These are phyloP conservation scores for Heliconius congener DNA, from an alignment of 1,140 invertebrate species.

Conservation along the genomic window DNA sequence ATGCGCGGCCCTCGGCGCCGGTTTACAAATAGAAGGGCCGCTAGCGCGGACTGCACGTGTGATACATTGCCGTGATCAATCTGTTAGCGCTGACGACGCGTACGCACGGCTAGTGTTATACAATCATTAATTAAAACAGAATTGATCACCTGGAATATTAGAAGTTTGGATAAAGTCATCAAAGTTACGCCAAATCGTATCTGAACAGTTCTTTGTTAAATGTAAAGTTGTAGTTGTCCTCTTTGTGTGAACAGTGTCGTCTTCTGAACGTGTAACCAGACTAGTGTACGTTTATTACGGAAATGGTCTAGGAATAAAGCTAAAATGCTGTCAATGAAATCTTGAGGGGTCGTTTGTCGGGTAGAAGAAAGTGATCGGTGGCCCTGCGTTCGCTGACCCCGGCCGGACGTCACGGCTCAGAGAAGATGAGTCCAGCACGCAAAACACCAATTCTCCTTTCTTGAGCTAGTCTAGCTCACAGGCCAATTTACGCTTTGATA, in stretches of 20 bases:
- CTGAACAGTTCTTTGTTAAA: not conserved
- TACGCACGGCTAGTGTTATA: conserved; percentile 45
- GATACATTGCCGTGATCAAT: conserved; percentile 74
- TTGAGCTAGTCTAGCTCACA: conserved; percentile 6
- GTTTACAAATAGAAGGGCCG: conserved; percentile 80
- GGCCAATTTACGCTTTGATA: not conserved
- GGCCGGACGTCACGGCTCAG: conserved; percentile 75
- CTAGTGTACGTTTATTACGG: conserved; percentile 24
- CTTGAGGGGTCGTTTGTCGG: conserved; percentile 65
- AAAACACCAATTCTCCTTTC: conserved; percentile 29
- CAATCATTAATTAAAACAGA: conserved; percentile 49
- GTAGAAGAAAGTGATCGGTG: conserved; percentile 68
- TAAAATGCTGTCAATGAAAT: conserved; percentile 64
- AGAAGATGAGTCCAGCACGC: conserved; percentile 65
- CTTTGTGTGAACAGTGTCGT: conserved; percentile 17
- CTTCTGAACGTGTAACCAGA: conserved; percentile 8
- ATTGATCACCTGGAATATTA: conserved; percentile 33
- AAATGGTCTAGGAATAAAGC: conserved; percentile 41
- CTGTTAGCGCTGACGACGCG: conserved; percentile 60
- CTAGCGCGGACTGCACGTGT: conserved; percentile 74
- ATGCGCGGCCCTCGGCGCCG: conserved; percentile 77
- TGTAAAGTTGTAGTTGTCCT: not conserved
- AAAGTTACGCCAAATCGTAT: not conserved
- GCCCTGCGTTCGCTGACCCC: conserved; percentile 75
- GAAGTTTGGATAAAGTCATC: not conserved